Evolutionary conservation across 2,113 vertebrate genomes (phyloP).

Genomic region (Papio anubis): DNA sequence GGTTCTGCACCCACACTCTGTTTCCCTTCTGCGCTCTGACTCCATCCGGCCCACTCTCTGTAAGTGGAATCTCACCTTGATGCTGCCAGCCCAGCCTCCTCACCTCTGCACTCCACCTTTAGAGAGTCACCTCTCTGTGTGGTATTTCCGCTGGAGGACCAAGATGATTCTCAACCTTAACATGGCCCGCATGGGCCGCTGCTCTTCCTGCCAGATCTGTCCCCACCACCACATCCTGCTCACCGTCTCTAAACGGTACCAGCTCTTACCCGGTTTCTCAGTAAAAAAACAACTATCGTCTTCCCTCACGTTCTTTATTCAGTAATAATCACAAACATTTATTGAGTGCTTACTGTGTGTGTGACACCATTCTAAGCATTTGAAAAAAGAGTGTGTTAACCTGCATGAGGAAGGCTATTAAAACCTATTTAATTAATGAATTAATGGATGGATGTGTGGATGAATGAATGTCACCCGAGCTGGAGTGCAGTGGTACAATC

Average conservation of each 20-base stretch:
- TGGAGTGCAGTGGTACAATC: no score
- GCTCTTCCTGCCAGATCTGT: neutral
- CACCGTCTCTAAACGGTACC: neutral
- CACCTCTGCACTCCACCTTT: neutral
- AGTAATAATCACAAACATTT: neutral
- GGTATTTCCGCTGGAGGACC: neutral
- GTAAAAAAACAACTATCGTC: neutral
- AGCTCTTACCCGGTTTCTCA: neutral
- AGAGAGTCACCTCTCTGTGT: neutral
- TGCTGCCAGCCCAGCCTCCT: neutral
- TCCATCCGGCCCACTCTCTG: neutral
- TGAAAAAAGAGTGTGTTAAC: neutral
- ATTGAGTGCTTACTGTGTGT: neutral
- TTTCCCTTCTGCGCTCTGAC: neutral
- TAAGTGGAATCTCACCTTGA: neutral
- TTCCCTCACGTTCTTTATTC: neutral
- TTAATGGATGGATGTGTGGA: no score
- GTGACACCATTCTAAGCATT: neutral
- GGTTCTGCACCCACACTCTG: fast-evolving
- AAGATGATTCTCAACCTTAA: neutral
- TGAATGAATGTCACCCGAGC: no score
- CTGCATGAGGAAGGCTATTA: neutral
- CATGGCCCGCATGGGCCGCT: neutral
- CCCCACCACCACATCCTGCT: neutral
- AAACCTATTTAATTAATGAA: no score